phyloP scores from a whole-genome alignment of 1,140 invertebrate species.

The Rhizoglyphus robini region DNA sequence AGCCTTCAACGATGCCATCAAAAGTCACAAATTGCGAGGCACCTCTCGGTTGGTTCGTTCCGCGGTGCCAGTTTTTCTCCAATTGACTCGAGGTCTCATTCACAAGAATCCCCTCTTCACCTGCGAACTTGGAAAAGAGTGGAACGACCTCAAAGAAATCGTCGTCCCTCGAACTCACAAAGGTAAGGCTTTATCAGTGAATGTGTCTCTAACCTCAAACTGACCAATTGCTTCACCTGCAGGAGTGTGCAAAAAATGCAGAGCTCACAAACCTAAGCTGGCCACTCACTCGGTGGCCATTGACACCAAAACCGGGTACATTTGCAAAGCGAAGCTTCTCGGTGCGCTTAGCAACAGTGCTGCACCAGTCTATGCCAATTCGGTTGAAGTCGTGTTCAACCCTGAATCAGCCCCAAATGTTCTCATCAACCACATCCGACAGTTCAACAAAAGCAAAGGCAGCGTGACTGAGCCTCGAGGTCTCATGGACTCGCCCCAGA shows the following conservation, averaged over 20 bases:
- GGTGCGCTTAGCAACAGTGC: neutral
- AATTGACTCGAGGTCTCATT: neutral
- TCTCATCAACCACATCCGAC: neutral
- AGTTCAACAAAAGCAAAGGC: neutral
- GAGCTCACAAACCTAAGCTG: neutral
- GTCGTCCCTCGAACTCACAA: neutral
- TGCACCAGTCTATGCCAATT: neutral
- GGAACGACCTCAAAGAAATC: neutral
- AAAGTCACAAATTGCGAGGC: conserved; percentile 42
- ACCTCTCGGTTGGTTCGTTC: conserved; percentile 40
- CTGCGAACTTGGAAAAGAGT: neutral
- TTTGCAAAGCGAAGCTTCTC: neutral
- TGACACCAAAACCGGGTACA: neutral
- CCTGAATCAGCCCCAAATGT: neutral
- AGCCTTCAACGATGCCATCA: conserved; percentile 40
- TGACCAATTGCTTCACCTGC: no score
- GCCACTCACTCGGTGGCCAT: conserved; percentile 7
- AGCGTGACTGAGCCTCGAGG: neutral
- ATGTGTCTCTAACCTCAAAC: no score
- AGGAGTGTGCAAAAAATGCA: neutral
- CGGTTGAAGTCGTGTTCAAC: conserved; percentile 12
- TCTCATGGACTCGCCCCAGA: neutral
- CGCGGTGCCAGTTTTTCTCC: conserved; percentile 16
- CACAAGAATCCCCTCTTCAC: neutral
- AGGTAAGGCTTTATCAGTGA: no score